These are phyloP conservation scores for Cetonia aurata DNA, from an alignment of 2,888 invertebrate genomes.

Conservation along the genomic window DNA sequence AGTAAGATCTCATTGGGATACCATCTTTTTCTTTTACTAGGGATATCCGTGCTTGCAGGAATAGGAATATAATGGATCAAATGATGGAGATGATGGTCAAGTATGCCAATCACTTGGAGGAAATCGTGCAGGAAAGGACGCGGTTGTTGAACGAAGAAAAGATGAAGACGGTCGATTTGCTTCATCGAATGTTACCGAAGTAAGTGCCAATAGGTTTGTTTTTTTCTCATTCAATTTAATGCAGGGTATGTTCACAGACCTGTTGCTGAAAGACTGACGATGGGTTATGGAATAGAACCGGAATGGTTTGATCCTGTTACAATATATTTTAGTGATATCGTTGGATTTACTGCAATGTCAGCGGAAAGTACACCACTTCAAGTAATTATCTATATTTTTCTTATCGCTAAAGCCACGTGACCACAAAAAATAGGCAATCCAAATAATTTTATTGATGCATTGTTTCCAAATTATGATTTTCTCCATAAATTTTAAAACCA, in stretches of 20 bases:
- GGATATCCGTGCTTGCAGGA: slow-evolving; percentile 71
- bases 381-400: slow-evolving; percentile 65
- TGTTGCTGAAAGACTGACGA: slow-evolving; percentile 88
- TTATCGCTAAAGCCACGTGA: background rate
- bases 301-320: slow-evolving; percentile 95
- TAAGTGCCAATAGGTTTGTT: slow-evolving; percentile 65
- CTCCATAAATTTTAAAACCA: too few relatives aligned
- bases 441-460: slow-evolving; percentile 8
- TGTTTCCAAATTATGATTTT: background rate
- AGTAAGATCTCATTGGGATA: slow-evolving; percentile 67
- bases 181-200: slow-evolving; percentile 95
- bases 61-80: slow-evolving; percentile 94
- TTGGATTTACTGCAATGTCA: slow-evolving; percentile 96
- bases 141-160: slow-evolving; percentile 91
- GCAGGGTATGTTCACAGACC: slow-evolving; percentile 72
- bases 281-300: slow-evolving; percentile 91
- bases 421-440: background rate
- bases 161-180: slow-evolving; percentile 91
- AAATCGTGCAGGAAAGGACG: slow-evolving; percentile 92
- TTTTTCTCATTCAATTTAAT: slow-evolving; percentile 6
- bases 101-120: slow-evolving; percentile 94
- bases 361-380: slow-evolving; percentile 93
- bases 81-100: slow-evolving; percentile 99
- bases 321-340: slow-evolving; percentile 97
- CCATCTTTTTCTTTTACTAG: slow-evolving; percentile 12